phyloP scores from a whole-genome alignment of 2,797 vertebrate species.

The Nannoperca australis region DNA sequence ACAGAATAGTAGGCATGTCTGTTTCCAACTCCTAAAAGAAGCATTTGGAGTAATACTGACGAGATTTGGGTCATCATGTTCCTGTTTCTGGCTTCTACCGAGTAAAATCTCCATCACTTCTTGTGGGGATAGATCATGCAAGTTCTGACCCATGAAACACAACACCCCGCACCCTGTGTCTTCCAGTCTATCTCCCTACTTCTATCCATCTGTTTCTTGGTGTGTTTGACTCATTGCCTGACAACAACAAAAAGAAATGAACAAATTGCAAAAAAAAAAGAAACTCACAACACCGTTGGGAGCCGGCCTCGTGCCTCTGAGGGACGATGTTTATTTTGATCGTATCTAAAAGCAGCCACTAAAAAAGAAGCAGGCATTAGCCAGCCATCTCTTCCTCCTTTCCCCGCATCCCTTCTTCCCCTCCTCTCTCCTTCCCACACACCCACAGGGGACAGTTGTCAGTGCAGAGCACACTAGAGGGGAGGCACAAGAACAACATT shows the following conservation, averaged over 20 bases:
- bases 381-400: constrained; percentile 32
- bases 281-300: neutral
- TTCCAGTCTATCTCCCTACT: neutral
- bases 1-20: neutral
- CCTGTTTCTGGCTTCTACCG: constrained; percentile 1
- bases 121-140: neutral
- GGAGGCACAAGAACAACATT: constrained; percentile 58
- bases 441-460: constrained; percentile 60
- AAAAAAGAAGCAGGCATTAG: constrained; percentile 45
- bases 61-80: constrained; percentile 64
- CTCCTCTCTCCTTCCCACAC: constrained; percentile 53
- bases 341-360: constrained; percentile 57
- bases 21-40: constrained; percentile 7
- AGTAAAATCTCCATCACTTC: neutral
- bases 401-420: constrained; percentile 13
- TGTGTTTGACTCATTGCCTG: constrained; percentile 13
- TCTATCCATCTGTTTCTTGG: constrained; percentile 18
- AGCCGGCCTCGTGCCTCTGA: constrained; percentile 33
- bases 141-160: constrained; percentile 39
- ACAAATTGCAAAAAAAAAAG: constrained; percentile 26
- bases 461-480: constrained; percentile 49
- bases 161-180: constrained; percentile 14
- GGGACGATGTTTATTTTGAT: constrained; percentile 66
- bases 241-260: constrained; percentile 9
- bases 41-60: neutral